phyloP scores from a whole-genome alignment of 2,888 invertebrate species.

The Cosmorhoe ocellata region DNA sequence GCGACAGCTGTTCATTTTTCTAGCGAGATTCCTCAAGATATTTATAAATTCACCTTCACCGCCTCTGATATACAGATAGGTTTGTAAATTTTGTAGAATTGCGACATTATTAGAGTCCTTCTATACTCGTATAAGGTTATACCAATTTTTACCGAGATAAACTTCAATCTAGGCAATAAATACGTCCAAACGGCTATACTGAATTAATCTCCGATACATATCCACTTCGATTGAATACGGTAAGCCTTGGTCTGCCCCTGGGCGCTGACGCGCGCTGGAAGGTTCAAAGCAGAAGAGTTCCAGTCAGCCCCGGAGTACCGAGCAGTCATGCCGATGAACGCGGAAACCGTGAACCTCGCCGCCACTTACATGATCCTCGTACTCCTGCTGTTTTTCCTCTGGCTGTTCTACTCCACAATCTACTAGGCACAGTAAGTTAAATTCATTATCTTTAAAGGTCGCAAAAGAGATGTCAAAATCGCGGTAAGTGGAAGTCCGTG shows the following conservation, averaged over 20 bases:
- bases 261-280: constrained; percentile 48
- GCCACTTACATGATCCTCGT: constrained; percentile 88
- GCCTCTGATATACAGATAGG: constrained; percentile 6
- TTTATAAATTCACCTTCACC: constrained; percentile 13
- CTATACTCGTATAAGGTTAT: too few relatives aligned
- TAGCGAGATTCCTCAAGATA: constrained; percentile 9
- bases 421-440: constrained; percentile 51
- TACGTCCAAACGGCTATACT: too few relatives aligned
- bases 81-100: too few relatives aligned
- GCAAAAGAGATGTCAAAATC: too few relatives aligned
- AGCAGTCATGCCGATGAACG: constrained; percentile 76
- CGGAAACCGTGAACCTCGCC: constrained; percentile 85
- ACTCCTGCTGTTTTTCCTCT: constrained; percentile 84
- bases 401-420: constrained; percentile 85
- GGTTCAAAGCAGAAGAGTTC: constrained; percentile 44
- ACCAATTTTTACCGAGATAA: too few relatives aligned
- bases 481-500: too few relatives aligned
- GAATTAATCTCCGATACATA: too few relatives aligned
- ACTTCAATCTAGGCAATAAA: too few relatives aligned
- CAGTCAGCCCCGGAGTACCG: constrained; percentile 50
- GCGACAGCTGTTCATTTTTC: constrained; percentile 10
- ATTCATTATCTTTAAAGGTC: too few relatives aligned
- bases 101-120: neutral
- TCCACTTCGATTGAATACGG: too few relatives aligned
- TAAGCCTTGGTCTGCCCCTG: constrained; percentile 59